A percentile compares a stretch with the other conserved stretches of the same genome.
Conservation (phyloP, 2,113 vertebrate species). For the Perca fluviatilis region DNA sequence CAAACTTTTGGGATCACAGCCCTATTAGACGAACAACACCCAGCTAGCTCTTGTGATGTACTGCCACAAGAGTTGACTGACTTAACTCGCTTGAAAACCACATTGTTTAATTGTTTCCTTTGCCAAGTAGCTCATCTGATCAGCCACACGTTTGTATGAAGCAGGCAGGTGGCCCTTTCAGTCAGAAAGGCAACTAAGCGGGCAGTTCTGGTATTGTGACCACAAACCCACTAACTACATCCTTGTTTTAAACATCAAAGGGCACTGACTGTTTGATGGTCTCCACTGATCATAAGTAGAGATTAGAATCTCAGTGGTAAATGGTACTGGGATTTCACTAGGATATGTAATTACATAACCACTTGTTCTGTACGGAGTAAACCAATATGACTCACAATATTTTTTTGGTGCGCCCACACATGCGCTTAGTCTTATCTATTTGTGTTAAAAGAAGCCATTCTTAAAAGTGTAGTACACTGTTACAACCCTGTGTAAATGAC, state of each 20-base stretch:
- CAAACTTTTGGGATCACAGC: background rate
- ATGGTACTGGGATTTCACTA: background rate
- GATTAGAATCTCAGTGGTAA: slow-evolving; percentile 1
- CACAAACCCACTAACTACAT: slow-evolving; percentile 42
- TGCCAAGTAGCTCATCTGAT: background rate
- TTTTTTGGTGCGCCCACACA: slow-evolving; percentile 13
- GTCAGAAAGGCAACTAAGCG: background rate
- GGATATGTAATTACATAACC: slow-evolving; percentile 24
- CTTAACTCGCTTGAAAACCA: background rate
- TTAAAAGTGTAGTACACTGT: background rate
- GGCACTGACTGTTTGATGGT: background rate
- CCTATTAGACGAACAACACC: background rate
- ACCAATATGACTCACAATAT: slow-evolving; percentile 19
- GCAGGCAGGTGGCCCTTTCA: slow-evolving; percentile 20
- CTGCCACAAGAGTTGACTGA: background rate
- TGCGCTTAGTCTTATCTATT: background rate
- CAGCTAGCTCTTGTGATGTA: background rate
- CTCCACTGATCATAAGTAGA: slow-evolving; percentile 2
- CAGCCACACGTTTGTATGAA: background rate
- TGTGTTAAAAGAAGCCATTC: slow-evolving; percentile 1
- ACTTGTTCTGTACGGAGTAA: slow-evolving; percentile 19
- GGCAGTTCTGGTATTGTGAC: slow-evolving; percentile 27
- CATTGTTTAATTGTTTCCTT: background rate
- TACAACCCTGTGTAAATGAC: slow-evolving; percentile 9
- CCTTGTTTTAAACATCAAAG: slow-evolving; percentile 2